These are phyloP conservation scores for Adrianichthys oophorus DNA, from an alignment of 2,797 vertebrate genomes.

Conservation along the genomic window DNA sequence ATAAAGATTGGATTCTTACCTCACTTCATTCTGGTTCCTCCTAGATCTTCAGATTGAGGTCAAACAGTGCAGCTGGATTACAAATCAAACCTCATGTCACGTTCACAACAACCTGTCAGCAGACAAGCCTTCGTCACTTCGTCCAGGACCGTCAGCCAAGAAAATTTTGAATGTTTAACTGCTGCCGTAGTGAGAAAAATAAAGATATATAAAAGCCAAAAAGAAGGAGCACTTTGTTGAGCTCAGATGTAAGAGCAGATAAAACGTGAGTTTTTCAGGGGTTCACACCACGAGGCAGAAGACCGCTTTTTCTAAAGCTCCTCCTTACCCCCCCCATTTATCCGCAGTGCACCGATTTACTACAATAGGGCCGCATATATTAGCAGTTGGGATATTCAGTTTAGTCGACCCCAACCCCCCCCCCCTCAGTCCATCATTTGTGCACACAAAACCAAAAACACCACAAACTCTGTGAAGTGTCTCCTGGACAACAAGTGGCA, in stretches of 20 bases:
- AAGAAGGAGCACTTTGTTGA: constrained; percentile 4
- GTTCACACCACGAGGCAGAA: constrained; percentile 35
- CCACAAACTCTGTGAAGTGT: constrained; percentile 9
- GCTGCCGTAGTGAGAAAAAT: constrained; percentile 6
- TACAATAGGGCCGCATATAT: constrained; percentile 81
- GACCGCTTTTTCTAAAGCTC: constrained; percentile 46
- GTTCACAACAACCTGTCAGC: constrained; percentile 23
- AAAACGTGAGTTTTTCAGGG: constrained; percentile 25
- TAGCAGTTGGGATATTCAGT: constrained; percentile 58
- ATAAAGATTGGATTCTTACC: constrained; percentile 47
- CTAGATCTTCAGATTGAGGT: constrained; percentile 6
- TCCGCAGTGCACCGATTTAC: constrained; percentile 74
- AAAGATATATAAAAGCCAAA: constrained; percentile 14
- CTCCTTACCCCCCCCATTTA: constrained; percentile 68
- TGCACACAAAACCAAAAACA: constrained; percentile 38
- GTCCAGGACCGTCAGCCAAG: constrained; percentile 5
- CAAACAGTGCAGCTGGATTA: not conserved
- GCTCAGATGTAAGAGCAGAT: constrained; percentile 20
- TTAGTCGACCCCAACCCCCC: constrained; percentile 45
- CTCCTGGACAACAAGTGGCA: constrained; percentile 23
- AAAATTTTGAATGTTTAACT: constrained; percentile 24
- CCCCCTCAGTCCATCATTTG: constrained; percentile 36
- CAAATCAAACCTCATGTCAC: not conserved
- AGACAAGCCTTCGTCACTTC: constrained; percentile 7
- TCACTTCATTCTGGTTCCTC: constrained; percentile 24